Evolutionary conservation across 2,888 invertebrate species (phyloP), one percentile per base, ranked within the genome.

Genomic region (Drosophila vallismaia): DNA sequence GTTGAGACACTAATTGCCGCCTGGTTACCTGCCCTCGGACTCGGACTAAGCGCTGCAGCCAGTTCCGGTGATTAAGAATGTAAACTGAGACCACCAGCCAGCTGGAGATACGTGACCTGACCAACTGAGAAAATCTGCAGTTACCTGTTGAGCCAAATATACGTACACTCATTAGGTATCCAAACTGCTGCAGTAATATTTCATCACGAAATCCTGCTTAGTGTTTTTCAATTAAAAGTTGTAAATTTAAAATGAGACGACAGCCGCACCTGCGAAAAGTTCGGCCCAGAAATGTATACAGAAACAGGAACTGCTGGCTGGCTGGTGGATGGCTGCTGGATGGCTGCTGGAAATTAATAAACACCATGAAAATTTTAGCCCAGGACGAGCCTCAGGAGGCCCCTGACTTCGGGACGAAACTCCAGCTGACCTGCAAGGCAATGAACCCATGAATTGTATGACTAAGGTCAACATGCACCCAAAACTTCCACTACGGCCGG

Each of bases 201-300:
- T 76, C 60, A 60, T 57, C 40, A 62, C 57, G 48, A 54, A 66
- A 68, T 84, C 46, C 66, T 81, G 81, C 51, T 80, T 75, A 66
- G 70, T 69, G 63, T 63, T 68, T 53, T 64, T 74, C 85, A 82
- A 82, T 86, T 82, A 86, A 86, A 84, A 84, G 76, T 86, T 84
- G 71, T 74, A 79, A 86, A 83, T 83, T 86, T 83, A 26, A 75
- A 79, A 83, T 82, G 74, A 64, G 69, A 56, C 56, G 62, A 74
- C 71, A 75, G 42, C 46, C 54, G 36, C 51, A 50, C 51, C 54
- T 42, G 71, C 45, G 45, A 36, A 51, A 60, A 66, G 48, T 58
- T 68, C 66, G 55, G 40, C 51, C n/a, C 52, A 12, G 68, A 69
- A 58, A 54, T 28, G 56, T 68, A 12, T 45, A 46, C 58, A 26